Conservation (phyloP, 2,113 vertebrate species). For the Carlito syrichta region DNA sequence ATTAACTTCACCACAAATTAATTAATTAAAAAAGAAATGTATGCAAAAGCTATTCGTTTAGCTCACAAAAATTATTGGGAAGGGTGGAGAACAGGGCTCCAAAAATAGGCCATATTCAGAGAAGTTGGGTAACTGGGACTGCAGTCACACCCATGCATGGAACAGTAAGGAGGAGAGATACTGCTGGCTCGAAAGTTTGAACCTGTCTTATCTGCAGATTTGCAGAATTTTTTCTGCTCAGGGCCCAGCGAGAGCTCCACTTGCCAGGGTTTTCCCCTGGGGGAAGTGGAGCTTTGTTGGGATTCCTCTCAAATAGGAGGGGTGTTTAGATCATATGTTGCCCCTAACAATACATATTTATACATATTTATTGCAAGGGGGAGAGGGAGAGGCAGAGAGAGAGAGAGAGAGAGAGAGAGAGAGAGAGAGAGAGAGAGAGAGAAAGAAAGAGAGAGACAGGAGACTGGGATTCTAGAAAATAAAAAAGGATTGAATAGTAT, state of each 20-base stretch:
- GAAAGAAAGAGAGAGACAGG: no score
- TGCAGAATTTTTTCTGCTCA: not conserved
- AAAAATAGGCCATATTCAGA: not conserved
- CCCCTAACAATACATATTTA: not conserved
- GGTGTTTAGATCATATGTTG: not conserved
- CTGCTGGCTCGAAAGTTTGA: not conserved
- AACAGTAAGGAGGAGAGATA: not conserved
- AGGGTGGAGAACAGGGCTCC: not conserved
- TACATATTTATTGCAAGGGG: no score
- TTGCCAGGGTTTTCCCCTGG: not conserved
- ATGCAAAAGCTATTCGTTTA: not conserved
- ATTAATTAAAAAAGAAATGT: conserved; percentile 23
- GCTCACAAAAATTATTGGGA: not conserved
- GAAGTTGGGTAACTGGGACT: not conserved
- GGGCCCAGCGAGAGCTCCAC: not conserved
- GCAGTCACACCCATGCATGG: not conserved
- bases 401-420: no score
- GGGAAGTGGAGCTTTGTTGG: no score
- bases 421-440: no score
- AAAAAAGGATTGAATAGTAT: not conserved
- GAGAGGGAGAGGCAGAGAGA: no score
- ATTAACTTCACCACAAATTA: conserved; percentile 27
- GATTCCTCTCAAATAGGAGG: not conserved
- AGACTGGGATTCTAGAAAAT: not conserved
- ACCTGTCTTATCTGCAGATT: not conserved